Conservation (phyloP, 2,113 vertebrate genomes). For the Protomyctophum bolini region DNA sequence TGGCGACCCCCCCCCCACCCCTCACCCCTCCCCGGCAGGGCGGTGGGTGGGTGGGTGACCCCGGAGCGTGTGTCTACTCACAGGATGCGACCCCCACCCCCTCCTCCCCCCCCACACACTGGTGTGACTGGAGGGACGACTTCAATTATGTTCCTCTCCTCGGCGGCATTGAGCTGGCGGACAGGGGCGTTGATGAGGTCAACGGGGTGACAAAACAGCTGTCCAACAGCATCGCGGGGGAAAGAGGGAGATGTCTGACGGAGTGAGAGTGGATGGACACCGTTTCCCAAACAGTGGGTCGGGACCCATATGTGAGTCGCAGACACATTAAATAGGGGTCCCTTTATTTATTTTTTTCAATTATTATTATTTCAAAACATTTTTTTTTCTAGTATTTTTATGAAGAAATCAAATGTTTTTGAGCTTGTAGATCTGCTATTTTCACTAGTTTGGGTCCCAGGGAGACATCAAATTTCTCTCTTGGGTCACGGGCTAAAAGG, state of each 20-base stretch:
- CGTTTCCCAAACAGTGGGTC: too few relatives aligned
- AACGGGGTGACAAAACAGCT: slow-evolving; percentile 45
- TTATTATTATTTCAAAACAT: too few relatives aligned
- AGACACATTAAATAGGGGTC: too few relatives aligned
- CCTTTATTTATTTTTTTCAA: too few relatives aligned
- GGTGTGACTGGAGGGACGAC: slow-evolving; percentile 2
- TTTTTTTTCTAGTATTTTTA: too few relatives aligned
- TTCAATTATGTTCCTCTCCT: slow-evolving; percentile 35
- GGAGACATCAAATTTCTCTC: too few relatives aligned
- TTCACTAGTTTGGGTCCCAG: too few relatives aligned
- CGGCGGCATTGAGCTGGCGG: slow-evolving; percentile 7
- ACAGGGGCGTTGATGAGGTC: slow-evolving; percentile 42
- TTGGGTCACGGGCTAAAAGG: too few relatives aligned
- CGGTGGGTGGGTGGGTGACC: too few relatives aligned
- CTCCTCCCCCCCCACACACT: neutral
- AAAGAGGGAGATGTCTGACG: slow-evolving; percentile 19
- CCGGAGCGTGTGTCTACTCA: slow-evolving; percentile 59
- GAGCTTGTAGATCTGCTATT: too few relatives aligned
- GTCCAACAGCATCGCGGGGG: slow-evolving; percentile 43
- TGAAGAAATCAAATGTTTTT: too few relatives aligned
- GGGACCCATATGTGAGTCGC: too few relatives aligned
- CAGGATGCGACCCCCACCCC: slow-evolving; percentile 45
- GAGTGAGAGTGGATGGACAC: slow-evolving; percentile 6
- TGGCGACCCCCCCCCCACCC: slow-evolving; percentile 37
- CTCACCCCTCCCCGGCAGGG: neutral